These are phyloP conservation scores for Lates calcarifer DNA, from an alignment of 2,113 vertebrate genomes.

Conservation along the genomic window DNA sequence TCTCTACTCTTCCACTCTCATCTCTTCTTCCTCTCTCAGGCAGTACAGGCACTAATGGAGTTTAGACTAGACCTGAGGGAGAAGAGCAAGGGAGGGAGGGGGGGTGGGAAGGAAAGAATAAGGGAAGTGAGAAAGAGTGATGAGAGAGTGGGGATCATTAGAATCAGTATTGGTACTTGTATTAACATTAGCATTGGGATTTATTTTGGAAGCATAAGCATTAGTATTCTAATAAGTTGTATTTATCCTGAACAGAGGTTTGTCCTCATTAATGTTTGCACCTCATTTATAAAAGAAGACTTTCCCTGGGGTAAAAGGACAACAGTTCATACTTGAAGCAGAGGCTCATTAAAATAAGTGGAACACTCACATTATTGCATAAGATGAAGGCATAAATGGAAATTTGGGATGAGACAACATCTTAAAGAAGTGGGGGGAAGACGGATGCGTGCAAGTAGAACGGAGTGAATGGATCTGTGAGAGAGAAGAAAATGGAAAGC, in stretches of 20 bases:
- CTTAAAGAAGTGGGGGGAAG: neutral
- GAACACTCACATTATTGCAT: conserved; percentile 52
- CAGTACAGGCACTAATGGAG: conserved; percentile 60
- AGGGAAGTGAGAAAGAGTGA: conserved; percentile 17
- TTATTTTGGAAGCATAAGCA: conserved; percentile 43
- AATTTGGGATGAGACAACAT: conserved; percentile 31
- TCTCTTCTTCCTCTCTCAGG: conserved; percentile 44
- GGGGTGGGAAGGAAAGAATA: neutral
- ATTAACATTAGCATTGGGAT: conserved; percentile 43
- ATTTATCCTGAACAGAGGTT: conserved; percentile 56
- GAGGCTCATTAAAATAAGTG: conserved; percentile 68
- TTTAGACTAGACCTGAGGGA: conserved; percentile 69
- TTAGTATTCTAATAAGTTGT: conserved; percentile 57
- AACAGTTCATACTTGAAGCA: conserved; percentile 60
- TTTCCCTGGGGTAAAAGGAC: conserved; percentile 51
- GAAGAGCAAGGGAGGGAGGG: neutral
- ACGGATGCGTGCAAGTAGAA: conserved; percentile 1
- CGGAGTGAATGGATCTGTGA: conserved; percentile 3
- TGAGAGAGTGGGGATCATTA: conserved; percentile 21
- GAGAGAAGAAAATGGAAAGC: conserved; percentile 12
- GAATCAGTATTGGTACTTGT: conserved; percentile 51
- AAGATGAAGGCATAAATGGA: conserved; percentile 44
- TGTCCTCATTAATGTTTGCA: conserved; percentile 68
- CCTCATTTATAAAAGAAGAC: conserved; percentile 41
- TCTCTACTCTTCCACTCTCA: conserved; percentile 40